Evolutionary conservation across 2,113 vertebrate species (phyloP).

Genomic region (Heteronetta atricapilla): DNA sequence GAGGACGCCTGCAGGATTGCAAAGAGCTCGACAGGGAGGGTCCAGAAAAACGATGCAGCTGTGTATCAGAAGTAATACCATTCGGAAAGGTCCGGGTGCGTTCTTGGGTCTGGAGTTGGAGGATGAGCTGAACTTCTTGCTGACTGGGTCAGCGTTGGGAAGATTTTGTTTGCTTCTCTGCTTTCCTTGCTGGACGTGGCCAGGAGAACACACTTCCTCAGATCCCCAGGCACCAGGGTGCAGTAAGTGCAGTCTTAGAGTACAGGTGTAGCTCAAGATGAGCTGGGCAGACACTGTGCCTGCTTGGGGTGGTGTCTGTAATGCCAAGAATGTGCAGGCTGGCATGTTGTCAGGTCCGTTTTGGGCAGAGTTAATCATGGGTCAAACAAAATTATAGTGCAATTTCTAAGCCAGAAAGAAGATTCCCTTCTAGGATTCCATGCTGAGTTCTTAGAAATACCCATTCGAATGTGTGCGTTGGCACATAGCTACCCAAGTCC

Average conservation of each 20-base stretch:
- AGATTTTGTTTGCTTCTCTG: neutral
- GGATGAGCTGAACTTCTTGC: neutral
- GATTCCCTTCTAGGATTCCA: neutral
- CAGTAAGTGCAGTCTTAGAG: neutral
- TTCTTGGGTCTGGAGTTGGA: neutral
- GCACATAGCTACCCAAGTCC: rapidly evolving
- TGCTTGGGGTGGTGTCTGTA: neutral
- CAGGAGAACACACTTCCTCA: neutral
- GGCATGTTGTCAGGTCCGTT: neutral
- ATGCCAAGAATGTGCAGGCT: neutral
- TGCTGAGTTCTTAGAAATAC: neutral
- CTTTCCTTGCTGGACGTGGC: neutral
- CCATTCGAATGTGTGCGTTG: neutral
- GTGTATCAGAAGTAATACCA: neutral
- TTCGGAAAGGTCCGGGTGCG: neutral
- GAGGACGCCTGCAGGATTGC: neutral
- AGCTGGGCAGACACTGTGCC: neutral
- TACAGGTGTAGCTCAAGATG: neutral
- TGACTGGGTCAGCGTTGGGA: neutral
- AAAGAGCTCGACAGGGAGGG: neutral
- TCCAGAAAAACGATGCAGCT: neutral
- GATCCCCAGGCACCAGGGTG: neutral
- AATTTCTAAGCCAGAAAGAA: neutral
- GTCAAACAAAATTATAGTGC: neutral
- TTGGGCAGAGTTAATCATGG: neutral